phyloP scores from a whole-genome alignment of 1,140 invertebrate genomes.

The Mizuhopecten yessoensis region DNA sequence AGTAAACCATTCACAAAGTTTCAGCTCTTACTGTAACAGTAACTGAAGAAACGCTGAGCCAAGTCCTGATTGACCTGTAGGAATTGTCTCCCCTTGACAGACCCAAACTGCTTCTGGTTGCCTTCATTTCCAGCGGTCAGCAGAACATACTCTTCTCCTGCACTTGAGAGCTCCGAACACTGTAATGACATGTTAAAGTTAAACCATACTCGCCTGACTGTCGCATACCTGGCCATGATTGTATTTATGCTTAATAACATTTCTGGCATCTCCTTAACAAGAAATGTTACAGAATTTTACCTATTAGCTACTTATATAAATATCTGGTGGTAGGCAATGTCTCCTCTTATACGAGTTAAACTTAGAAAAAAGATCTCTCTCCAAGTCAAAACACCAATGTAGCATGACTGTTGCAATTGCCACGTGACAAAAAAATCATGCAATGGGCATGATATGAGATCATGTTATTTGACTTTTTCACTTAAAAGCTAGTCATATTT shows the following conservation, averaged over 20 bases:
- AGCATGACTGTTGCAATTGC: no score
- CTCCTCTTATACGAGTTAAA: no score
- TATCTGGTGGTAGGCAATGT: neutral
- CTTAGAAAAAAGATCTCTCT: no score
- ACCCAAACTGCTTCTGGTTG: slow-evolving; percentile 44
- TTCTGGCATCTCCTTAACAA: neutral
- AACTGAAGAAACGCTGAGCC: slow-evolving; percentile 26
- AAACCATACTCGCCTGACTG: neutral
- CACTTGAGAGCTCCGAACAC: neutral
- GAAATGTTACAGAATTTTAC: neutral
- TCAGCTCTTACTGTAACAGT: slow-evolving; percentile 54
- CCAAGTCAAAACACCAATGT: no score
- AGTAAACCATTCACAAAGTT: no score
- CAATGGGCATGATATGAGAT: no score
- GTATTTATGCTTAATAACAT: neutral
- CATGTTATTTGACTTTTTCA: no score
- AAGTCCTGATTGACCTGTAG: neutral
- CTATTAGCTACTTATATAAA: neutral
- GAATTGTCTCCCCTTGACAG: slow-evolving; percentile 44
- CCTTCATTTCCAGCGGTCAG: slow-evolving; percentile 36
- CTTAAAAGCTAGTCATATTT: no score
- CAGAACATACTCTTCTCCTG: slow-evolving; percentile 47
- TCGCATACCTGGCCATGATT: neutral
- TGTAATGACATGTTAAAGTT: neutral
- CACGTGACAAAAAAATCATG: no score